Evolutionary conservation across 2,888 invertebrate species (phyloP).

Genomic region (Drosophila tripunctata): DNA sequence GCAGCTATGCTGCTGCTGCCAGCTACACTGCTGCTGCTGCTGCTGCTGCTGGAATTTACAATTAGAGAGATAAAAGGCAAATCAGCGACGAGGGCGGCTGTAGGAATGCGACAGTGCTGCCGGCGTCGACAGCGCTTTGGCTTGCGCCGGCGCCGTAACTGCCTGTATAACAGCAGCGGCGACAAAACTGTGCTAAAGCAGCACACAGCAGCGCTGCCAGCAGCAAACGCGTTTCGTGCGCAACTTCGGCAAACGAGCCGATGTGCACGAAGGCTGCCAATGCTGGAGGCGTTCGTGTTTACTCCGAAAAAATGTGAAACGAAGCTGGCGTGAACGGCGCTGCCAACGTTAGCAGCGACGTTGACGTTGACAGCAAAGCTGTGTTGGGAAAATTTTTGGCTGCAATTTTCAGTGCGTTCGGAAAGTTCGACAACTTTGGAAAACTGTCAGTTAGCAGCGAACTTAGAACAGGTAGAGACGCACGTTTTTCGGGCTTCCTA

Average conservation of each 20-base stretch:
- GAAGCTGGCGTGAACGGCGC: conserved; percentile 27
- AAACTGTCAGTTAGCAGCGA: conserved; percentile 85
- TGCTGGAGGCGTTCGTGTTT: conserved; percentile 15
- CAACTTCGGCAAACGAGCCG: neutral
- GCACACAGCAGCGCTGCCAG: neutral
- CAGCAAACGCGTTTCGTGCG: neutral
- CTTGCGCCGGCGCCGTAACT: conserved; percentile 46
- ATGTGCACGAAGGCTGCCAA: neutral
- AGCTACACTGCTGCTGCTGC: conserved; percentile 1
- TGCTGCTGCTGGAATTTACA: conserved; percentile 60
- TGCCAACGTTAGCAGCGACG: conserved; percentile 19
- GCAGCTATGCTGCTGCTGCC: neutral
- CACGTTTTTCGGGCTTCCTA: conserved; percentile 83
- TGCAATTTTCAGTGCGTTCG: conserved; percentile 83
- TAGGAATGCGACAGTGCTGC: conserved; percentile 42
- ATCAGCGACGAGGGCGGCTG: conserved; percentile 51
- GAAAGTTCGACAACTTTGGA: conserved; percentile 85
- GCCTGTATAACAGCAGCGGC: conserved; percentile 38
- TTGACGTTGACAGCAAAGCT: conserved; percentile 10
- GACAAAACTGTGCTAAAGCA: conserved; percentile 48
- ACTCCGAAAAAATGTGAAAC: conserved; percentile 42
- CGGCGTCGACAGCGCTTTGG: conserved; percentile 3
- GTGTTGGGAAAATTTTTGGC: conserved; percentile 69
- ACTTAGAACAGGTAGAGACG: conserved; percentile 85
- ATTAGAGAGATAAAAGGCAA: conserved; percentile 55